Evolutionary conservation across 2,113 vertebrate genomes (phyloP).

Genomic region (Aythya baeri): DNA sequence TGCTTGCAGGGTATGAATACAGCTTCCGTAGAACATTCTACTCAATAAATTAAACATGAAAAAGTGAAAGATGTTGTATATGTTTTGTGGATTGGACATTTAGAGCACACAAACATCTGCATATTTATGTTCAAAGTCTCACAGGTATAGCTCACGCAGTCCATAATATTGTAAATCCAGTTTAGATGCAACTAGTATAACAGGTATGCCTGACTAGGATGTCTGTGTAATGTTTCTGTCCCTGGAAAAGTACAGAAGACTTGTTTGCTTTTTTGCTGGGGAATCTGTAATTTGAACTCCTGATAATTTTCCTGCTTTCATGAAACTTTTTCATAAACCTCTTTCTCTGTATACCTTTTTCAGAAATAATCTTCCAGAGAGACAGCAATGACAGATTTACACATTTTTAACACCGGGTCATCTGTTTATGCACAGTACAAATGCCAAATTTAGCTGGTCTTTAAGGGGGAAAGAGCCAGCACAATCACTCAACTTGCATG

Average conservation of each 20-base stretch:
- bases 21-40: background rate
- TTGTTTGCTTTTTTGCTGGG: background rate
- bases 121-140: background rate
- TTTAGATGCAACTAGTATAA: background rate
- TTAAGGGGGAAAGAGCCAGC: background rate
- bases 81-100: background rate
- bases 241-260: background rate
- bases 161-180: background rate
- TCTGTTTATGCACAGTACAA: background rate
- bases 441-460: background rate
- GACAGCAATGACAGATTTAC: background rate
- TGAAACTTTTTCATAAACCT: background rate
- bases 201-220: background rate
- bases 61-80: background rate
- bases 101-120: background rate
- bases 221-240: background rate
- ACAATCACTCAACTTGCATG: background rate
- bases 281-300: background rate
- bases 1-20: background rate
- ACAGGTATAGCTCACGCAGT: background rate
- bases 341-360: background rate
- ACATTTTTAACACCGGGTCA: background rate
- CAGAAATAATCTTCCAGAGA: background rate
- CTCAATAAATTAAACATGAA: background rate
- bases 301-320: background rate